Evolutionary conservation across 2,113 vertebrate genomes (phyloP).

Genomic region (Turnix velox): DNA sequence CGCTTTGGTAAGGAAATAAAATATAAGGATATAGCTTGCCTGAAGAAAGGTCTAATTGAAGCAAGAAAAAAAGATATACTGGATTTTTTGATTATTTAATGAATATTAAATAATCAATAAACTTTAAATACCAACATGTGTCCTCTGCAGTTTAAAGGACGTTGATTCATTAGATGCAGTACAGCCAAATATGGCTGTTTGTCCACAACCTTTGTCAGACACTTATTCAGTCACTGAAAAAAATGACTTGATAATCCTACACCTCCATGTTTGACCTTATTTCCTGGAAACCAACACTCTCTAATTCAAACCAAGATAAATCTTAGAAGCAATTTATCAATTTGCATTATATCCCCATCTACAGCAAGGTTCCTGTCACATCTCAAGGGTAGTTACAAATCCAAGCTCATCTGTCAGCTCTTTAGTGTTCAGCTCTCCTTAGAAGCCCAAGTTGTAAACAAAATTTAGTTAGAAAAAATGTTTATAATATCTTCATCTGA

Average conservation of each 20-base stretch:
- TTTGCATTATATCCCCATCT: background rate
- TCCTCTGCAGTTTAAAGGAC: background rate
- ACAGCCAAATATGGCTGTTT: background rate
- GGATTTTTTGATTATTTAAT: background rate
- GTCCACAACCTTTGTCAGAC: background rate
- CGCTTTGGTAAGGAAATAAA: background rate
- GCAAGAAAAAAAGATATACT: background rate
- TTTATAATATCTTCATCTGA: background rate
- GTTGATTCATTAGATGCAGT: background rate
- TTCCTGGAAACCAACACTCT: background rate
- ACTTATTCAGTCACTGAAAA: background rate
- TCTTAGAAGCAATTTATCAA: background rate
- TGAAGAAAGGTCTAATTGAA: background rate
- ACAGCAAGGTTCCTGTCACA: background rate
- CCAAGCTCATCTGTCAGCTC: background rate
- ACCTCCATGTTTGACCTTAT: background rate
- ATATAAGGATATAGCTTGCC: background rate
- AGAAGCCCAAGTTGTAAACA: background rate
- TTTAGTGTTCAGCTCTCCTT: background rate
- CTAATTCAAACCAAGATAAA: background rate
- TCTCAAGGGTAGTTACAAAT: background rate
- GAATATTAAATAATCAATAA: no score
- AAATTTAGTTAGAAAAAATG: background rate
- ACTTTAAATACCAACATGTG: background rate
- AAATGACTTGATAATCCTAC: background rate